A percentile compares a stretch with the other conserved stretches of the same genome.
Conservation (phyloP, 2,888 invertebrate species). For the Harmothoe impar region DNA sequence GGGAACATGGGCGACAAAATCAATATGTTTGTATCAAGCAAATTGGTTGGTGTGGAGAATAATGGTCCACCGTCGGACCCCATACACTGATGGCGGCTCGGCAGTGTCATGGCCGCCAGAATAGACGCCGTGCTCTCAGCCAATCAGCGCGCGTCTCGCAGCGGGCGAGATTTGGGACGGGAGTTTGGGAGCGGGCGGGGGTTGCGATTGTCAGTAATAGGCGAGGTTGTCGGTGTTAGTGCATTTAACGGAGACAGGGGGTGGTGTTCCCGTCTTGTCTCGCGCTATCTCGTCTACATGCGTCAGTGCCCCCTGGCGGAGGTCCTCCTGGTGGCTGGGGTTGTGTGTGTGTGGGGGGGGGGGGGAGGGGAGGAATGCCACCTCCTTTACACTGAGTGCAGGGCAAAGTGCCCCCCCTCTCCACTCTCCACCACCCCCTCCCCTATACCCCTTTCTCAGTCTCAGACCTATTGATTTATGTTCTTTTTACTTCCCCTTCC, state of each 20-base stretch:
- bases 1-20: conserved; percentile 16
- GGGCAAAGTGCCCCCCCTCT: too few species aligned
- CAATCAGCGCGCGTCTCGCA: conserved; percentile 8
- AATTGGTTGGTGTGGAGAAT: conserved; percentile 40
- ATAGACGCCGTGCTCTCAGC: conserved; percentile 25
- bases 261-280: background rate
- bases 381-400: too few species aligned
- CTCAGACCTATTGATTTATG: too few species aligned
- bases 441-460: too few species aligned
- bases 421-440: too few species aligned
- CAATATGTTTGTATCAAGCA: conserved; percentile 56
- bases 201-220: background rate
- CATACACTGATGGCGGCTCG: background rate
- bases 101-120: conserved; percentile 12
- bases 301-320: conserved; percentile 6
- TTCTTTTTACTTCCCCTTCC: too few species aligned
- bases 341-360: background rate
- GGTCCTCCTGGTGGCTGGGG: background rate
- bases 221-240: background rate
- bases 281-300: conserved; percentile 29
- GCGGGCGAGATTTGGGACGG: background rate
- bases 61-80: background rate
- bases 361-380: too few species aligned
- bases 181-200: background rate
- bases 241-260: conserved; percentile 1